Base-by-base conservation (phyloP, 2,888 invertebrate genomes). In the Leucophenga montana region DNA sequence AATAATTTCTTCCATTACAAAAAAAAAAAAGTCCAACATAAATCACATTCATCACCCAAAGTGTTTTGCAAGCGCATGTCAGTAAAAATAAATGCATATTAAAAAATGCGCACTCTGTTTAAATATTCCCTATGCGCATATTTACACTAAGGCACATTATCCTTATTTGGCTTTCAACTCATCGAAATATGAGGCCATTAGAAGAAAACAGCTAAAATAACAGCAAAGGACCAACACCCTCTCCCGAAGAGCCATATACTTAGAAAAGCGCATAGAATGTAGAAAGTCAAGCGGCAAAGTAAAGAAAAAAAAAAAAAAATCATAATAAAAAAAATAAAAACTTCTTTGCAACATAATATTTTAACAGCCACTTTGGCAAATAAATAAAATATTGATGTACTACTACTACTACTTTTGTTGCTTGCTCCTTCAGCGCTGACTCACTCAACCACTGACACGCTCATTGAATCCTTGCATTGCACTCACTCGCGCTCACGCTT, bases 311-410 rank as follows among this genome's bases (percentile, higher is more conserved):
- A 50, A 4, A 18, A n/a, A n/a, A n/a, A n/a, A n/a, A n/a, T n/a
- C n/a, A n/a, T n/a, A n/a, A n/a, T n/a, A n/a, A n/a, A n/a, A n/a
- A 27, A 18, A 20, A 64, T 20, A 14, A 66, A 31, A 53, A 66
- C 61, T 74, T 69, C 71, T 68, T 64, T 69, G 70, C 72, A 74
- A 78, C 76, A 80, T 78, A 82, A 83, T 79, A 78, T 82, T 83
- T 83, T 77, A 82, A 80, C 76, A 79, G 73, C 72, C 80, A 74
- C 77, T 76, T 76, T 74, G 73, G 67, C 65, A 72, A 70, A 75
- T 75, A 75, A 73, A 77, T 77, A 75, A 75, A 73, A 77, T 73
- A 77, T 77, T 75, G 66, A 78, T 82, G 71, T 75, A 71, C 72
- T 59, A 39, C 66, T 33, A 56, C 50, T 68, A 14, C 18, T 39